Conservation (phyloP, 2,888 invertebrate species). For the Argyresthia albistria region DNA sequence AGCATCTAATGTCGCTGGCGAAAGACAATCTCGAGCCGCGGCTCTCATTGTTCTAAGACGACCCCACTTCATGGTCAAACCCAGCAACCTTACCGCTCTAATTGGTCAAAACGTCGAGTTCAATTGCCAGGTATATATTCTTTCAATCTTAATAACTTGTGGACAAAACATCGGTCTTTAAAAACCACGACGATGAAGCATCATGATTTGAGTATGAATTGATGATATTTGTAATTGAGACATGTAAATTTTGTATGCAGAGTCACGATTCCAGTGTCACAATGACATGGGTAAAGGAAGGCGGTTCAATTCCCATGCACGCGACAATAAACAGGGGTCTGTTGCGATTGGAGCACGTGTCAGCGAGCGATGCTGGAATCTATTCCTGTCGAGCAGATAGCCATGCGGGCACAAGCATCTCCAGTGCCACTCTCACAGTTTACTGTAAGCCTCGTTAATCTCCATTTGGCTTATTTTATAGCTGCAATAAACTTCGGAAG, state of each 20-base stretch:
- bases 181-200: too few species aligned
- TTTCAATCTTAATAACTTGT: too few species aligned
- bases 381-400: slow-evolving; percentile 95
- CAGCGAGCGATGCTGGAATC: slow-evolving; percentile 88
- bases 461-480: slow-evolving; percentile 4
- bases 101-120: slow-evolving; percentile 89
- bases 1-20: slow-evolving; percentile 92
- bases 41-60: slow-evolving; percentile 88
- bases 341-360: slow-evolving; percentile 86
- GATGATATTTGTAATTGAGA: too few species aligned
- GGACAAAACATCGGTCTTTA: too few species aligned
- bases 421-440: slow-evolving; percentile 90
- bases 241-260: slow-evolving; percentile 22
- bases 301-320: slow-evolving; percentile 51
- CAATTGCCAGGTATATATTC: slow-evolving; percentile 76
- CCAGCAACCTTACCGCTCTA: slow-evolving; percentile 86
- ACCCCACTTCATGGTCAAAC: slow-evolving; percentile 90
- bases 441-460: slow-evolving; percentile 79
- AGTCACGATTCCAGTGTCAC: slow-evolving; percentile 58
- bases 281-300: slow-evolving; percentile 65
- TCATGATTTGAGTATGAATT: too few species aligned
- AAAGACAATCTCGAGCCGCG: slow-evolving; percentile 85
- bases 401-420: slow-evolving; percentile 88
- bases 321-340: slow-evolving; percentile 54
- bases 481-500: neutral